phyloP scores from a whole-genome alignment of 2,888 invertebrate species.

The Drosophila anomalipes region DNA sequence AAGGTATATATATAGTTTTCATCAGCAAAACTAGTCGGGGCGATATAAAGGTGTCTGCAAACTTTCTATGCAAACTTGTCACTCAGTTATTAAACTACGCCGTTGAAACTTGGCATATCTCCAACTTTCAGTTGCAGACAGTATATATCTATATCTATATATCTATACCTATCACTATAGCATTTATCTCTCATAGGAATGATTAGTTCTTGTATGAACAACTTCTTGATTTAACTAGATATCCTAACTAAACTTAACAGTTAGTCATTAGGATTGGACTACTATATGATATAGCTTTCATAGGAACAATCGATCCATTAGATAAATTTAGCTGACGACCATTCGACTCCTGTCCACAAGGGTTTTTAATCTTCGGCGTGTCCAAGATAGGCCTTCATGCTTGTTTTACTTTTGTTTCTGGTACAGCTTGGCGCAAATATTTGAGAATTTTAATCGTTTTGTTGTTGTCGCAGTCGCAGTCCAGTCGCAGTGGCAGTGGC shows the following conservation, averaged over 20 bases:
- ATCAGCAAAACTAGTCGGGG: neutral
- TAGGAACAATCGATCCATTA: neutral
- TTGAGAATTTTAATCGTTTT: conserved; percentile 81
- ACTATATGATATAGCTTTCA: neutral
- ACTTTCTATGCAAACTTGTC: neutral
- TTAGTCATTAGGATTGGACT: neutral
- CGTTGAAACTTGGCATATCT: neutral
- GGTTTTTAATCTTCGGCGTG: neutral
- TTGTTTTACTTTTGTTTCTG: conserved; percentile 27
- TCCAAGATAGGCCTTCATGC: neutral
- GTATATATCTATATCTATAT: too few relatives aligned
- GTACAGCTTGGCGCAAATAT: conserved; percentile 71
- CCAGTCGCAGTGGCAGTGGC: conserved; percentile 31
- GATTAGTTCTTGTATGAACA: neutral
- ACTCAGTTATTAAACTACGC: neutral
- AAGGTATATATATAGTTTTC: neutral
- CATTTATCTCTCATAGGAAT: neutral
- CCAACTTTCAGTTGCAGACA: neutral
- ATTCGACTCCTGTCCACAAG: neutral
- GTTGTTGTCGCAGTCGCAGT: conserved; percentile 58
- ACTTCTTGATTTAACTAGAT: neutral
- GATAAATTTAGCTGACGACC: neutral
- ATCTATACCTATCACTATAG: neutral
- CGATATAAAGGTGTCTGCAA: neutral
- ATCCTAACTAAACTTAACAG: neutral